phyloP scores from a whole-genome alignment of 2,888 invertebrate genomes.

The Macroteleia sp. region DNA sequence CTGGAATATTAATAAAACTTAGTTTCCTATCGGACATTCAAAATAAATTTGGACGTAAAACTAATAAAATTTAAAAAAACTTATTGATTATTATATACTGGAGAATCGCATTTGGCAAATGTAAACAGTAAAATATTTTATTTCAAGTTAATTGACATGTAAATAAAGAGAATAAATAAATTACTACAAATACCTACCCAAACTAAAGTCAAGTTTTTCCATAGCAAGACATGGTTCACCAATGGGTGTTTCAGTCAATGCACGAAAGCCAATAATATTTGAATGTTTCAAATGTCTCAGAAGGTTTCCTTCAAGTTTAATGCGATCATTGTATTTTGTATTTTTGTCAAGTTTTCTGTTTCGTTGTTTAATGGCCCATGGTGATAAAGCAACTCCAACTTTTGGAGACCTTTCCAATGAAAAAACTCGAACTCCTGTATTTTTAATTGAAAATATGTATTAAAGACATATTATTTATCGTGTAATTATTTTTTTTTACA shows the following conservation, averaged over 20 bases:
- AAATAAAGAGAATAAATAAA: too few relatives aligned
- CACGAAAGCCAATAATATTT: constrained; percentile 92
- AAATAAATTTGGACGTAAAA: too few relatives aligned
- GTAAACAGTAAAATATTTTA: too few relatives aligned
- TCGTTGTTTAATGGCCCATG: constrained; percentile 94
- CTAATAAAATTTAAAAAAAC: too few relatives aligned
- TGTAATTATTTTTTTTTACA: too few relatives aligned
- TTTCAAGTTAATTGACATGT: too few relatives aligned
- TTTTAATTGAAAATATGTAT: too few relatives aligned
- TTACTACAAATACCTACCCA: constrained; percentile 85
- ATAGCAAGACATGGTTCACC: constrained; percentile 89
- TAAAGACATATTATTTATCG: too few relatives aligned
- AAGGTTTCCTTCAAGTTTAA: constrained; percentile 89
- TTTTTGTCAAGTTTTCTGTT: constrained; percentile 83
- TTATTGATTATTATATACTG: too few relatives aligned
- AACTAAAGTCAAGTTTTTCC: constrained; percentile 90
- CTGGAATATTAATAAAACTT: constrained; percentile 87
- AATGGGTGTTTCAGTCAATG: constrained; percentile 85
- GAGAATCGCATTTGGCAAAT: too few relatives aligned
- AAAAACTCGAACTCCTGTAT: constrained; percentile 92
- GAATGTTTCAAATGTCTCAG: constrained; percentile 89
- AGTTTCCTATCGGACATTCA: too few relatives aligned
- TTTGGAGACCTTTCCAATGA: constrained; percentile 90
- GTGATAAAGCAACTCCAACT: constrained; percentile 89
- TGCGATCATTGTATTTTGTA: constrained; percentile 85